Percentiles rank a stretch among this genome's conserved stretches.
phyloP scores from a whole-genome alignment of 2,113 vertebrate genomes.

The Lophura nycthemera region DNA sequence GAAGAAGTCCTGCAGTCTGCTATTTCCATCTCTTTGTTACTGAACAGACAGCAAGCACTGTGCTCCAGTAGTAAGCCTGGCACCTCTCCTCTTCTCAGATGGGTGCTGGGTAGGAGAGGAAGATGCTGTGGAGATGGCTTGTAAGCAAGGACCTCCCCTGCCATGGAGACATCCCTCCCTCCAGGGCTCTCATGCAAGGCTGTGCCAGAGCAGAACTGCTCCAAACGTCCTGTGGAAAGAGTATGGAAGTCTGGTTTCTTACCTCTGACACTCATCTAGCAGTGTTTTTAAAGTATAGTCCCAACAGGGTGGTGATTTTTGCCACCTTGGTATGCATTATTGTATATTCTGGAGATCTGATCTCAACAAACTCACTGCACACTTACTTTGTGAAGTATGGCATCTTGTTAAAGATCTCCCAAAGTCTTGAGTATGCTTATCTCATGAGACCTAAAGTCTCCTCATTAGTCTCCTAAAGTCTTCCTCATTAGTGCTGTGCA shows the following conservation, averaged over 20 bases:
- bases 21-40: not conserved
- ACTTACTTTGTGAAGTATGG: not conserved
- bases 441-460: rapidly evolving
- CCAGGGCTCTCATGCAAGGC: rapidly evolving
- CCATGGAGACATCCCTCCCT: rapidly evolving
- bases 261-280: rapidly evolving
- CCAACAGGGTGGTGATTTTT: not conserved
- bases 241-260: not conserved
- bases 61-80: not conserved
- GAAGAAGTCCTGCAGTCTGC: not conserved
- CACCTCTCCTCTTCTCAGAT: not conserved
- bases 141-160: not conserved
- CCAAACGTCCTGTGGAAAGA: not conserved
- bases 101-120: not conserved
- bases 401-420: not conserved
- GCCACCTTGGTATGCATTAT: not conserved
- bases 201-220: not conserved
- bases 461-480: no score
- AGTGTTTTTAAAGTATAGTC: rapidly evolving
- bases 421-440: not conserved
- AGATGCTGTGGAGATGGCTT: rapidly evolving
- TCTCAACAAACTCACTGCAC: rapidly evolving
- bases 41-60: not conserved
- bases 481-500: no score
- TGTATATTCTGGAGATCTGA: not conserved